phyloP scores from a whole-genome alignment of 2,888 invertebrate genomes.

The Oxyteleia sp. region DNA sequence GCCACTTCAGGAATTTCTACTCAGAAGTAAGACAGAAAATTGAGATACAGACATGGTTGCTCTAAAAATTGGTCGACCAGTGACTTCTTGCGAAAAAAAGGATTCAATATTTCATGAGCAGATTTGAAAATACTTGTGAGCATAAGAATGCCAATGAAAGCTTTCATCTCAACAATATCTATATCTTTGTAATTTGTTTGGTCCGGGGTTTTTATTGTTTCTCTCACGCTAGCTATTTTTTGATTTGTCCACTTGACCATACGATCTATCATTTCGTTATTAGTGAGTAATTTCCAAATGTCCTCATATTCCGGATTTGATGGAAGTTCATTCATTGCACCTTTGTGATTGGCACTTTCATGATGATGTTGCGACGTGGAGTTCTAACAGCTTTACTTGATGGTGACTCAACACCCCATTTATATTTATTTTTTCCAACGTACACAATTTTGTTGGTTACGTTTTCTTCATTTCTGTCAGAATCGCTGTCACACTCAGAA shows the following conservation, averaged over 20 bases:
- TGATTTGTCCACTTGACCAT: slow-evolving; percentile 30
- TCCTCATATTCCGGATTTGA: slow-evolving; percentile 23
- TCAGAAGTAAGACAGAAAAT: slow-evolving; percentile 28
- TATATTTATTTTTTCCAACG: slow-evolving; percentile 27
- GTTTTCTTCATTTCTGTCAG: slow-evolving; percentile 1
- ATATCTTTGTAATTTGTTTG: slow-evolving; percentile 29
- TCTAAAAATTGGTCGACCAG: slow-evolving; percentile 49
- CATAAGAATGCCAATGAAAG: slow-evolving; percentile 39
- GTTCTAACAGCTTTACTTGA: slow-evolving; percentile 27
- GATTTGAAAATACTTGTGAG: slow-evolving; percentile 40
- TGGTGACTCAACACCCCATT: slow-evolving; percentile 20
- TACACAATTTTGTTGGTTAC: slow-evolving; percentile 15
- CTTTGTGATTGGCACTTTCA: slow-evolving; percentile 17
- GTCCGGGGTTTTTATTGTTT: slow-evolving; percentile 17
- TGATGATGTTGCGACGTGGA: slow-evolving; percentile 21
- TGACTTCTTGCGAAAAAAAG: slow-evolving; percentile 45
- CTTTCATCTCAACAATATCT: slow-evolving; percentile 30
- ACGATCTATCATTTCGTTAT: slow-evolving; percentile 17
- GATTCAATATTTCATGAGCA: slow-evolving; percentile 46
- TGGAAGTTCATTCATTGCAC: slow-evolving; percentile 11
- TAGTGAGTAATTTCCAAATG: slow-evolving; percentile 26
- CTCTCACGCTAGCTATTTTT: slow-evolving; percentile 16
- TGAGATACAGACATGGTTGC: slow-evolving; percentile 29
- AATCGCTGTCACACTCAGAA: slow-evolving; percentile 13
- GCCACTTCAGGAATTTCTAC: too few relatives aligned